These are phyloP conservation scores for Drosophila orosa DNA, from an alignment of 1,140 invertebrate species.

Conservation along the genomic window DNA sequence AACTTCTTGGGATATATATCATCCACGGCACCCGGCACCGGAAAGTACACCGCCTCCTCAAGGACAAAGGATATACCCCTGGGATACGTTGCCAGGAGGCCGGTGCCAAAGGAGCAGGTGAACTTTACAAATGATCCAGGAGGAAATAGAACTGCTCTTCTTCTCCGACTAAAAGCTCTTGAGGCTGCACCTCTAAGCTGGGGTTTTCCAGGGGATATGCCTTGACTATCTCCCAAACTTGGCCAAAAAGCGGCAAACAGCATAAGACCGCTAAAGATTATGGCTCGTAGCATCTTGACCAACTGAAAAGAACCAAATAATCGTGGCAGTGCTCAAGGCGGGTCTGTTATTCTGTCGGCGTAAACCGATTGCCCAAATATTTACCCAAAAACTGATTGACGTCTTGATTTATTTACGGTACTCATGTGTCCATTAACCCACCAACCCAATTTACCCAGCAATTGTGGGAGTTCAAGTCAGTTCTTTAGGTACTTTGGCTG, in stretches of 20 bases:
- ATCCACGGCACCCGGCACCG: constrained; percentile 51
- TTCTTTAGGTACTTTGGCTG: constrained; percentile 4
- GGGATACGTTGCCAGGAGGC: constrained; percentile 59
- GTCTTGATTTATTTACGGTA: constrained; percentile 62
- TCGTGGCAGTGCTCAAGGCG: background rate
- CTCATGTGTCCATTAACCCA: constrained; percentile 31
- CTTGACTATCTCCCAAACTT: constrained; percentile 7
- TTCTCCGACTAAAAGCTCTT: constrained; percentile 54
- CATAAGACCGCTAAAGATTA: constrained; percentile 39
- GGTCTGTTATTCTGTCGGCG: constrained; percentile 6
- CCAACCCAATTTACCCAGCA: constrained; percentile 40
- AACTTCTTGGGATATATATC: constrained; percentile 72
- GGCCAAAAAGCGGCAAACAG: constrained; percentile 13
- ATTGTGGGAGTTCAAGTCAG: constrained; percentile 14
- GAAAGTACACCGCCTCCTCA: constrained; percentile 73
- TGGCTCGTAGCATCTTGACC: constrained; percentile 47
- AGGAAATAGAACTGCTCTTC: constrained; percentile 70
- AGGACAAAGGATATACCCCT: constrained; percentile 64
- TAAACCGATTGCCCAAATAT: constrained; percentile 63
- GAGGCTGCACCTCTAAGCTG: constrained; percentile 24
- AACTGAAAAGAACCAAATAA: constrained; percentile 30
- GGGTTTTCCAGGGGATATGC: background rate
- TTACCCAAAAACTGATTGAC: constrained; percentile 55
- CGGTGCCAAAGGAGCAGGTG: constrained; percentile 58
- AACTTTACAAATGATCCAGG: constrained; percentile 69